Conservation (phyloP, 2,888 invertebrate species). For the Sinodicranocentrus sp. region DNA sequence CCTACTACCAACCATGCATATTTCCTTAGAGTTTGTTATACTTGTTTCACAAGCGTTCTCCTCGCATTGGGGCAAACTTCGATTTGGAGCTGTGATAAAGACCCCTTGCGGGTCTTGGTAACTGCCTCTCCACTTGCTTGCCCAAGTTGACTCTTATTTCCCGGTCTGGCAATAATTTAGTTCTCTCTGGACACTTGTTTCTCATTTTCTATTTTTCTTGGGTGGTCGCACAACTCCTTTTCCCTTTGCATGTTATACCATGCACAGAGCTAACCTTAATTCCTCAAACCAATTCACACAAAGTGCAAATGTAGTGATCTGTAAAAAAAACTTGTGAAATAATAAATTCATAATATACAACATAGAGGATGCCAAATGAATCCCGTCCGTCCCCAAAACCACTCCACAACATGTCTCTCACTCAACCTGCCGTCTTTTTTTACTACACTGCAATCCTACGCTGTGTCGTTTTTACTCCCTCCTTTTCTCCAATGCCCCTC, state of each 20-base stretch:
- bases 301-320: too few species aligned
- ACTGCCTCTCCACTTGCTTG: constrained; percentile 49
- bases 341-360: constrained; percentile 54
- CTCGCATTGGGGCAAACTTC: constrained; percentile 38
- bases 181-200: constrained; percentile 75
- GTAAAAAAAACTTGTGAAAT: constrained; percentile 59
- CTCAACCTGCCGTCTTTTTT: too few species aligned
- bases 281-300: constrained; percentile 60
- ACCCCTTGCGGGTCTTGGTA: constrained; percentile 67
- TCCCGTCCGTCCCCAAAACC: not conserved
- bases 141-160: constrained; percentile 74
- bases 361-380: not conserved
- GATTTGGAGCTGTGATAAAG: constrained; percentile 74
- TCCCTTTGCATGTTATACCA: not conserved
- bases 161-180: constrained; percentile 75
- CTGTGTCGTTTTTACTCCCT: too few species aligned
- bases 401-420: too few species aligned
- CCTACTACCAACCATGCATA: too few species aligned
- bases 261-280: constrained; percentile 28
- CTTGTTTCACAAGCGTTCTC: too few species aligned
- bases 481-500: too few species aligned
- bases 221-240: constrained; percentile 71
- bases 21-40: too few species aligned
- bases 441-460: too few species aligned
- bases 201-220: constrained; percentile 71